Evolutionary conservation across 2,797 vertebrate genomes (phyloP).

Genomic region (Anguilla anguilla): DNA sequence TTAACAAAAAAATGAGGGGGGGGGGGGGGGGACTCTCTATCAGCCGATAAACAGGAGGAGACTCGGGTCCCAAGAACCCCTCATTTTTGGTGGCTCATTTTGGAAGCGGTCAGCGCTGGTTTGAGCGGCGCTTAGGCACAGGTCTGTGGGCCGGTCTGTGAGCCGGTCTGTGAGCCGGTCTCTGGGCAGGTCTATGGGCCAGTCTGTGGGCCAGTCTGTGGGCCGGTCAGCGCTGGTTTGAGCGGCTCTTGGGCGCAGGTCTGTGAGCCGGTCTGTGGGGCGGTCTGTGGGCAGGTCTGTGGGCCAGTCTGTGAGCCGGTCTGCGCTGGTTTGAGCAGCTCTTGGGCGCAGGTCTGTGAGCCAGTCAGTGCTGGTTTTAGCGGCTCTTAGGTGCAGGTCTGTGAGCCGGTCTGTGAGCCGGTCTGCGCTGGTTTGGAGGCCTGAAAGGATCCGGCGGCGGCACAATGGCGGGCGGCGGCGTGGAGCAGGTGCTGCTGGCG

Average conservation of each 20-base stretch:
- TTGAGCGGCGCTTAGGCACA: slow-evolving; percentile 53
- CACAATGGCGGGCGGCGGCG: slow-evolving; percentile 57
- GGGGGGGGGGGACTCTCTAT: slow-evolving; percentile 28
- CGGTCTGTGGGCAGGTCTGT: background rate
- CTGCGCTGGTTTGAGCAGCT: too few relatives aligned
- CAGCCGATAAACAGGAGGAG: slow-evolving; percentile 38
- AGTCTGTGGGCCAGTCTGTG: too few relatives aligned
- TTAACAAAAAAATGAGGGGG: background rate
- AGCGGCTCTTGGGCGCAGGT: slow-evolving; percentile 51
- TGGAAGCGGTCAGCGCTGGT: slow-evolving; percentile 51
- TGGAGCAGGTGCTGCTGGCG: slow-evolving; percentile 69
- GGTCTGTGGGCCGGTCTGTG: slow-evolving; percentile 48
- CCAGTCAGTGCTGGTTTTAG: slow-evolving; percentile 46
- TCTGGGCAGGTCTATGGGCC: too few relatives aligned
- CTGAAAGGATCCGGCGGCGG: slow-evolving; percentile 65
- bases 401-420: slow-evolving; percentile 28
- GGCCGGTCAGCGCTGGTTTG: slow-evolving; percentile 46
- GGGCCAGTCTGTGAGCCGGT: slow-evolving; percentile 9
- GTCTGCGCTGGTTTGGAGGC: too few relatives aligned
- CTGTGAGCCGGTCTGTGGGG: slow-evolving; percentile 47
- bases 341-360: too few relatives aligned
- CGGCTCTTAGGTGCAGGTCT: slow-evolving; percentile 59
- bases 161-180: too few relatives aligned
- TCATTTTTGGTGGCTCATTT: slow-evolving; percentile 51
- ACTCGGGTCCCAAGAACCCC: slow-evolving; percentile 40